Percentiles rank a stretch among this genome's conserved stretches.
Evolutionary conservation across 2,113 vertebrate species (phyloP).

Genomic region (cattle (Bos taurus)): ARS-UCD2.0 NC_037349.1:29722501-29723000

Average conservation of each 20-base stretch:
- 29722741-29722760: background rate
- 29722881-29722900: background rate
- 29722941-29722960: background rate
- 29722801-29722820: background rate
- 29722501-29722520: background rate
- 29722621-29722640: background rate
- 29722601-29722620: background rate
- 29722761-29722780: background rate
- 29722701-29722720: too few species aligned
- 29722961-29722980: background rate
- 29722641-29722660: background rate
- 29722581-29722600: too few species aligned
- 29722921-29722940: background rate
- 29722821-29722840: background rate
- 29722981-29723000: too few species aligned
- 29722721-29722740: background rate
- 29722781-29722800: background rate
- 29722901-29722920: background rate
- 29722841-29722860: background rate
- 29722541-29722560: background rate
- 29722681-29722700: background rate
- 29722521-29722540: background rate
- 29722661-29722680: background rate
- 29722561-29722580: too few species aligned
- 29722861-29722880: background rate